Evolutionary conservation across 2,888 invertebrate genomes (phyloP).

Genomic region (Biston betularia): DNA sequence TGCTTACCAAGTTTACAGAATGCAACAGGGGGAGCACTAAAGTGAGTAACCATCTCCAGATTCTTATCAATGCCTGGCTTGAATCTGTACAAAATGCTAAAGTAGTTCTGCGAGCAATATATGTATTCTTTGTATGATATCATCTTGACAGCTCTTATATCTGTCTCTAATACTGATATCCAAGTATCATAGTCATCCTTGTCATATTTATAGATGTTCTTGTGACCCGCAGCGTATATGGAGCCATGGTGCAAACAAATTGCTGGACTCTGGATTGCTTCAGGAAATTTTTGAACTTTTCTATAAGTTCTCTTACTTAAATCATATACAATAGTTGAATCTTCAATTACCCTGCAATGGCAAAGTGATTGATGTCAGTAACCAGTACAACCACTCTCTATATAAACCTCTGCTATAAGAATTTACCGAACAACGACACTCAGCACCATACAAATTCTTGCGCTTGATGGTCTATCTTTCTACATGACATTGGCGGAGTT

Average conservation of each 20-base stretch:
- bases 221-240: constrained; percentile 68
- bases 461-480: too few relatives aligned
- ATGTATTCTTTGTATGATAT: constrained; percentile 67
- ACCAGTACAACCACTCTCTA: too few relatives aligned
- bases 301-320: constrained; percentile 63
- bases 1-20: constrained; percentile 71
- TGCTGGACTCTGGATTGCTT: constrained; percentile 72
- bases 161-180: constrained; percentile 54
- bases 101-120: constrained; percentile 72
- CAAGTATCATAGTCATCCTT: constrained; percentile 57
- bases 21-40: constrained; percentile 62
- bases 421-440: too few relatives aligned
- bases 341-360: constrained; percentile 69
- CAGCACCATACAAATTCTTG: too few relatives aligned
- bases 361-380: neutral
- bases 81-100: constrained; percentile 67
- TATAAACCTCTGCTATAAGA: too few relatives aligned
- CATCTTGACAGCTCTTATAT: constrained; percentile 63
- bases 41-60: constrained; percentile 58
- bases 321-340: constrained; percentile 67
- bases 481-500: too few relatives aligned
- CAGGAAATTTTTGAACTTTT: constrained; percentile 66
- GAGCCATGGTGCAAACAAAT: constrained; percentile 64
- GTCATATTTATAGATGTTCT: constrained; percentile 67
- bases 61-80: constrained; percentile 58